Base-by-base conservation (phyloP, 2,797 vertebrate genomes). In the Clarias platycephalus region DNA sequence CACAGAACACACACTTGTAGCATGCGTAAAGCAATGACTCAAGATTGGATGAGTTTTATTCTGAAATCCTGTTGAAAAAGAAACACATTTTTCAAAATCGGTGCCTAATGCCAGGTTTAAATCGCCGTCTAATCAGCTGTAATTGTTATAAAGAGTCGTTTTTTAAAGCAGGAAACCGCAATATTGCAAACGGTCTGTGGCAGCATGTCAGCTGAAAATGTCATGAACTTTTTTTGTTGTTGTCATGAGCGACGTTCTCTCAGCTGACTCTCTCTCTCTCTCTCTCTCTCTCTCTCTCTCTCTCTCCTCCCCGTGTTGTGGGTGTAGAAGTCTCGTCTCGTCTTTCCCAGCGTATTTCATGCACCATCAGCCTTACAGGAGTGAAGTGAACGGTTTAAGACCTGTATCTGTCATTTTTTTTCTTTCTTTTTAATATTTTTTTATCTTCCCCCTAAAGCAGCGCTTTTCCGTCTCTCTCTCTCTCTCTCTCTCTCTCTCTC, bases 281-380 rank as follows among this genome's bases (percentile, higher is more conserved):
- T 60, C 55, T 15, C 13, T 57, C 55, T 15, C 12, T 57, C 13
- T 15, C 55, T 57, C 55, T 16, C 13, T 57, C 58, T 60, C 18
- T 6, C 58, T 24, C 18, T 58, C 57, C 18, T 5, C 5, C 57
- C 18, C 20, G 20, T 68, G 63, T 62, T 80, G 62, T 71, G 57
- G 24, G 44, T 82, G 84, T 86, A 9, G 82, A 86, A 20, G 16
- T 3, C 57, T 83, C 34, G n/a, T 49, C 67, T 40, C 58, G 31
- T 57, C 67, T 40, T 44, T 84, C 74, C 40, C 20, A 79, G 26
- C 80, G 72, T 82, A 86, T 87, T 87, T 87, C 80, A 89, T 84
- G 84, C 86, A 49, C 83, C 71, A 77, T 83, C 76, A 84, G 72
- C 58, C 44, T 67, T 84, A 58, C 57, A 80, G 75, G 66, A 84